phyloP scores from a whole-genome alignment of 37 sponge, comb jelly and placozoan genomes.

The Crambe crambe region DNA sequence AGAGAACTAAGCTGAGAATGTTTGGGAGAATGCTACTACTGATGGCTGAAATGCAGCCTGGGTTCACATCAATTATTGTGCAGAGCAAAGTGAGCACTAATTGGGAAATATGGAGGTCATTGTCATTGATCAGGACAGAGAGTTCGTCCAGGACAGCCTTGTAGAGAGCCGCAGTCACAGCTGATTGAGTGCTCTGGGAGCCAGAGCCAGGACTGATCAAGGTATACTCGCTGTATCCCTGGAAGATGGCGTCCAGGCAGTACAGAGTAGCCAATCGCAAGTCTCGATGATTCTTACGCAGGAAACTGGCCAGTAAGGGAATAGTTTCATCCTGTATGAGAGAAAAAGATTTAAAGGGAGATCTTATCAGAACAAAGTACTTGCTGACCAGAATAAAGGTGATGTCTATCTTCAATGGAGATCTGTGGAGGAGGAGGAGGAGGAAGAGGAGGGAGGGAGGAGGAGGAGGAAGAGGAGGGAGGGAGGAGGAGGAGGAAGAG shows the following conservation, averaged over 20 bases:
- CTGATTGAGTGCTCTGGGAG: background rate
- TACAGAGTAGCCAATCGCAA: slow-evolving; percentile 87
- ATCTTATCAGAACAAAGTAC: background rate
- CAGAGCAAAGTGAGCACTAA: slow-evolving; percentile 79
- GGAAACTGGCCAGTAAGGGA: slow-evolving; percentile 91
- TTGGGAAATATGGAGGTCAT: slow-evolving; percentile 94
- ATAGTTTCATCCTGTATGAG: slow-evolving; percentile 69
- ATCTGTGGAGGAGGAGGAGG: slow-evolving; percentile 47
- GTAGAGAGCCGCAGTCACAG: slow-evolving; percentile 43
- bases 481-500: too few relatives aligned
- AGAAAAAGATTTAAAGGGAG: background rate
- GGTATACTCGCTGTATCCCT: slow-evolving; percentile 57
- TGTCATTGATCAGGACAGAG: slow-evolving; percentile 86
- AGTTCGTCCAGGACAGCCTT: slow-evolving; percentile 81
- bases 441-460: background rate
- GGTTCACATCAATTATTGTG: slow-evolving; percentile 61
- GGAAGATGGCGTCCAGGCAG: slow-evolving; percentile 76
- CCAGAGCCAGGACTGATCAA: background rate
- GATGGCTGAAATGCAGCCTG: slow-evolving; percentile 43
- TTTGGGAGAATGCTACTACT: slow-evolving; percentile 55
- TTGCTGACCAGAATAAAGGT: slow-evolving; percentile 80
- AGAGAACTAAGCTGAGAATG: slow-evolving; percentile 56
- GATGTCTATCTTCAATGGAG: slow-evolving; percentile 83
- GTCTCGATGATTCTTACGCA: slow-evolving; percentile 95
- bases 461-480: background rate